A percentile compares a stretch with the other conserved stretches of the same genome.
phyloP scores from a whole-genome alignment of 2,888 invertebrate genomes.

The Anagyrus pseudococci region DNA sequence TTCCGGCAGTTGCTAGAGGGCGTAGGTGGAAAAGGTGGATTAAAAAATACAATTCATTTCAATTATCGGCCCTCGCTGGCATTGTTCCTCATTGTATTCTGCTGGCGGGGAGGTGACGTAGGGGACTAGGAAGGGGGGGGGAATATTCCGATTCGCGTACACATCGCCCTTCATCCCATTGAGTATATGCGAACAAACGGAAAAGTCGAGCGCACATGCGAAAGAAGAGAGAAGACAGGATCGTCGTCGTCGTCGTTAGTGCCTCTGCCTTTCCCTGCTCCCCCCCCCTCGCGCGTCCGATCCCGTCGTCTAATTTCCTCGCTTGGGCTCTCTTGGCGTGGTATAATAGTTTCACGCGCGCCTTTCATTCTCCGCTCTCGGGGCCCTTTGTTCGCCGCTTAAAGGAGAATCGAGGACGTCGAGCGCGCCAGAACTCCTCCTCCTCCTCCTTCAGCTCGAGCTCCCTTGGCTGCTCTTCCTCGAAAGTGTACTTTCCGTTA shows the following conservation, averaged over 20 bases:
- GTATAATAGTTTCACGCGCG: conserved; percentile 34
- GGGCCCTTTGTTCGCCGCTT: conserved; percentile 15
- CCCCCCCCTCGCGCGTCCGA: background rate
- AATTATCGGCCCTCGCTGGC: conserved; percentile 30
- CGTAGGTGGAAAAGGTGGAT: conserved; percentile 5
- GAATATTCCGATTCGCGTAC: conserved; percentile 19
- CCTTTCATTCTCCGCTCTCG: conserved; percentile 25
- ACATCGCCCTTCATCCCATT: too few relatives aligned
- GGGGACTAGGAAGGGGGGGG: too few relatives aligned
- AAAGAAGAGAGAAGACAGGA: too few relatives aligned
- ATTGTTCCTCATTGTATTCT: conserved; percentile 34
- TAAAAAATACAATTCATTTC: conserved; percentile 36
- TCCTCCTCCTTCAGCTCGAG: background rate
- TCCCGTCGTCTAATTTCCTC: too few relatives aligned
- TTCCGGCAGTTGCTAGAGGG: too few relatives aligned
- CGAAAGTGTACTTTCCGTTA: conserved; percentile 28
- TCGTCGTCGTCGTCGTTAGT: too few relatives aligned
- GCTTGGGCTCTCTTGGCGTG: too few relatives aligned
- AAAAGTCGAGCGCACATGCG: too few relatives aligned
- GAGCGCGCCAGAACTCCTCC: background rate
- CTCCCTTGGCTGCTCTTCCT: background rate
- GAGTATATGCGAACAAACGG: too few relatives aligned
- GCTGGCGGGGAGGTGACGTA: too few relatives aligned
- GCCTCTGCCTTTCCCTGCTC: too few relatives aligned
- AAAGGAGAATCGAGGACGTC: conserved; percentile 16